A percentile compares a stretch with the other conserved stretches of the same genome.
Evolutionary conservation across 2,888 invertebrate genomes (phyloP).

Genomic region (Camptogramma bilineatum): DNA sequence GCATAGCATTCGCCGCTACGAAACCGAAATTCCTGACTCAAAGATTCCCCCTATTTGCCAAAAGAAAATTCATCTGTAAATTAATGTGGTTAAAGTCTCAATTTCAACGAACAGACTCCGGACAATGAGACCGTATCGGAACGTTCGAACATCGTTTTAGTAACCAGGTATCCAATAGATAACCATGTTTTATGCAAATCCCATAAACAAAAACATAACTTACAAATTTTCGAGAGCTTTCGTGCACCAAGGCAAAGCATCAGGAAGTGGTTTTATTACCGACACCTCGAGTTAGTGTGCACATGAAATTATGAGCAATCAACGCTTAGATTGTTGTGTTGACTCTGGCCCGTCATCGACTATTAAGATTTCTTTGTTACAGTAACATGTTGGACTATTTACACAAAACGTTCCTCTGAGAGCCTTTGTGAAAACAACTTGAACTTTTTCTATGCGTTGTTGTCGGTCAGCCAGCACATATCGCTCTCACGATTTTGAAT

Average conservation of each 20-base stretch:
- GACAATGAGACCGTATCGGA: constrained; percentile 70
- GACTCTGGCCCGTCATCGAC: constrained; percentile 83
- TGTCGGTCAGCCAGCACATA: constrained; percentile 72
- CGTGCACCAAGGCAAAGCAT: constrained; percentile 56
- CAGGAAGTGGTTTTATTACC: constrained; percentile 64
- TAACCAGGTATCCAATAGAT: constrained; percentile 81
- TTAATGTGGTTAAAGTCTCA: constrained; percentile 58
- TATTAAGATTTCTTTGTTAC: constrained; percentile 85
- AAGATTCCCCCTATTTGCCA: constrained; percentile 61
- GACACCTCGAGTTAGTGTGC: constrained; percentile 59
- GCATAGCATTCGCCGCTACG: constrained; percentile 83
- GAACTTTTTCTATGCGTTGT: constrained; percentile 67
- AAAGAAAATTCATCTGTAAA: constrained; percentile 63
- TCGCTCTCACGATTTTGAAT: constrained; percentile 81
- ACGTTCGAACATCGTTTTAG: constrained; percentile 77
- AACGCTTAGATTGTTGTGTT: constrained; percentile 81
- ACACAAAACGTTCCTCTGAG: constrained; percentile 81
- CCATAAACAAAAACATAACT: constrained; percentile 76
- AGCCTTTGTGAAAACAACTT: constrained; percentile 77
- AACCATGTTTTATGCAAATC: constrained; percentile 82
- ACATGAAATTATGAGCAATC: constrained; percentile 79
- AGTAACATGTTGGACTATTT: constrained; percentile 85
- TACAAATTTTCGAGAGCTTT: constrained; percentile 78
- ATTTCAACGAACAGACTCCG: constrained; percentile 55
- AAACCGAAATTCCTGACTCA: constrained; percentile 79